phyloP scores from a whole-genome alignment of 2,888 invertebrate genomes.

The Cataglyphis albicans region DNA sequence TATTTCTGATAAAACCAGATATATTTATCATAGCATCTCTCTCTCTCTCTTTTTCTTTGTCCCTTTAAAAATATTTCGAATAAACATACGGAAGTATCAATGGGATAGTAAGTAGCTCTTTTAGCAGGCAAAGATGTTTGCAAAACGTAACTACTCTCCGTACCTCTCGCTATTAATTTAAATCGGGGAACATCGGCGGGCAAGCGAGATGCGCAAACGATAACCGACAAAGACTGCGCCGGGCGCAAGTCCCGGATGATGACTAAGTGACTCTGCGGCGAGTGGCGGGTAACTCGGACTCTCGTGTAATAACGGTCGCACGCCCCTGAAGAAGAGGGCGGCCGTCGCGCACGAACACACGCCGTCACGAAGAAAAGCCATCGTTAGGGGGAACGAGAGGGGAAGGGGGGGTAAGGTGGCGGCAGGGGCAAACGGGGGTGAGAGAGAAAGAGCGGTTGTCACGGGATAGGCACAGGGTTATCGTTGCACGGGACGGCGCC shows the following conservation, averaged over 20 bases:
- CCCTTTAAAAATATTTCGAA: background rate
- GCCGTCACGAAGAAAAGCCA: constrained; percentile 54
- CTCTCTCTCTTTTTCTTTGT: background rate
- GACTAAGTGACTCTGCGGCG: constrained; percentile 77
- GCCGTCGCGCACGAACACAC: constrained; percentile 65
- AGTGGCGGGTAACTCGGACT: constrained; percentile 60
- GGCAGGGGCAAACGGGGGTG: too few species aligned
- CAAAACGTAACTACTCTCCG: background rate
- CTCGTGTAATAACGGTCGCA: constrained; percentile 70
- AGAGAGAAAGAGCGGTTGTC: constrained; percentile 57
- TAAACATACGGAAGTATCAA: background rate
- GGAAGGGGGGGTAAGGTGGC: background rate
- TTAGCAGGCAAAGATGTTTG: background rate
- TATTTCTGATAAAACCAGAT: background rate
- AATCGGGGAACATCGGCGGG: constrained; percentile 21
- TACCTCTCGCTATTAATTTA: background rate
- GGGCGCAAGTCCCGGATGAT: constrained; percentile 75
- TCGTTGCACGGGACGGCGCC: constrained; percentile 76
- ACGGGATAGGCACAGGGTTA: constrained; percentile 71
- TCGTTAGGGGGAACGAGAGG: constrained; percentile 26
- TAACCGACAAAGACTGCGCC: constrained; percentile 65
- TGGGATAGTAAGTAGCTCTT: background rate
- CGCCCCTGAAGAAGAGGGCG: constrained; percentile 69
- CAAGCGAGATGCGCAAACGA: constrained; percentile 12
- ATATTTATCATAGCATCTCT: background rate